Evolutionary conservation across 2,113 vertebrate species (phyloP), one percentile per base, ranked within the genome.

Genomic region (Dasyornis broadbenti): DNA sequence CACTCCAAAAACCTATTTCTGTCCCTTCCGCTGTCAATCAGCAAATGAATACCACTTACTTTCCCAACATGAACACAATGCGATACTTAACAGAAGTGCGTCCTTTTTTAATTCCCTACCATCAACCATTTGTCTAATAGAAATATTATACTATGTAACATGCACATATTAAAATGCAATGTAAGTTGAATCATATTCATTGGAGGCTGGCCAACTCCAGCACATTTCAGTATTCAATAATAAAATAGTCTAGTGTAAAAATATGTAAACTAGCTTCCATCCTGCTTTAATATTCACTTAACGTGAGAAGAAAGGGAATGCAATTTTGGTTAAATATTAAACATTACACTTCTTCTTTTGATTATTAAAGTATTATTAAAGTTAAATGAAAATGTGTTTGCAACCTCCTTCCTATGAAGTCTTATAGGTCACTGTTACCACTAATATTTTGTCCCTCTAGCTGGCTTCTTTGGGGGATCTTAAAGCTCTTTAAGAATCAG

Each of bases 171-270:
- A 97, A 97, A 97, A 96, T 96, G 86, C 91, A 96, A 92, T 96
- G 92, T 80, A 97, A 95, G 88, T 97, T 96, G 89, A 97, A 91
- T 96, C 95, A 95, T 57, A 97, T 95, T 94, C 91, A 86, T 45
- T 97, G 97, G 96, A 97, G 86, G 82, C 85, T 91, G 70, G 94
- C 96, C 95, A 97, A 95, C 88, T 93, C 68, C 94, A 96, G 96
- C 78, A 97, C 87, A 96, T 95, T 97, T 96, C 95, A 88, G 94
- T 98, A 97, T 97, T 98, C 96, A 97, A 96, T 90, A 96, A 93
- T 91, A 93, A 96, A 97, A 94, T 69, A 97, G 96, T 95, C 83
- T 95, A 95, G 89, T 95, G 97, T 97, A 96, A 97, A 97, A 97
- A 96, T 96, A 97, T 86, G 91, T 93, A 97, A 98, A 94, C 95